Evolutionary conservation across 1,140 invertebrate species (phyloP), one percentile per base, ranked within the genome.

Genomic region (Listronotus oregonensis): DNA sequence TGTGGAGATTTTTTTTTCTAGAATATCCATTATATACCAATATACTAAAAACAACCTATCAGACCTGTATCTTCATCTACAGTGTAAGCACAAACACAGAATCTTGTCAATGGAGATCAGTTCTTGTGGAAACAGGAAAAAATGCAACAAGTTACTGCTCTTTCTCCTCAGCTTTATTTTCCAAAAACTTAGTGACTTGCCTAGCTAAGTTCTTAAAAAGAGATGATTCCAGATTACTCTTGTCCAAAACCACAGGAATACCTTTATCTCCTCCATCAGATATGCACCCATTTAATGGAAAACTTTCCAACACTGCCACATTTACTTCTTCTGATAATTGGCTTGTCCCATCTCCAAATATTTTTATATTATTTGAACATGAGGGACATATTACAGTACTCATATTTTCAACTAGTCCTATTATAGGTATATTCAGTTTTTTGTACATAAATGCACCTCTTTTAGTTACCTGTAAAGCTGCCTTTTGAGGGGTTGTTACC

Each of bases 331-430:
- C 71, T 0, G 85, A 83, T 12, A 87, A 80, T 44, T 78, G 71
- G 61, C 81, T 71, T 0, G 84, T 85, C 39, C 81, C 82, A 55
- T 83, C 80, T 9, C 86, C 86, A 73, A 88, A 90, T 39, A 91
- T 75, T 43, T 82, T 79, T 54, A 89, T 83, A 50, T 83, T 79
- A 8, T 82, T 78, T 32, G 81, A 82, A 76, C 93, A 95, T 34
- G 88, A 86, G 0, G 86, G 81, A 79, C 93, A 95, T 44, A 83
- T 82, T 5, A 89, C 82, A 62, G 83, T 84, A 0, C 84, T 87
- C 94, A 96, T 96, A 78, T 96, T 96, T 74, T 94, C 87, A 1
- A 95, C 87, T 58, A 95, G 79, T 12, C 93, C 94, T 52, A 91
- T 82, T 42, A 95, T 83, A 1, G 92, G 92, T 52, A 95, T 85